These are phyloP conservation scores for Deroptyus accipitrinus DNA, from an alignment of 2,113 vertebrate species.

Conservation along the genomic window DNA sequence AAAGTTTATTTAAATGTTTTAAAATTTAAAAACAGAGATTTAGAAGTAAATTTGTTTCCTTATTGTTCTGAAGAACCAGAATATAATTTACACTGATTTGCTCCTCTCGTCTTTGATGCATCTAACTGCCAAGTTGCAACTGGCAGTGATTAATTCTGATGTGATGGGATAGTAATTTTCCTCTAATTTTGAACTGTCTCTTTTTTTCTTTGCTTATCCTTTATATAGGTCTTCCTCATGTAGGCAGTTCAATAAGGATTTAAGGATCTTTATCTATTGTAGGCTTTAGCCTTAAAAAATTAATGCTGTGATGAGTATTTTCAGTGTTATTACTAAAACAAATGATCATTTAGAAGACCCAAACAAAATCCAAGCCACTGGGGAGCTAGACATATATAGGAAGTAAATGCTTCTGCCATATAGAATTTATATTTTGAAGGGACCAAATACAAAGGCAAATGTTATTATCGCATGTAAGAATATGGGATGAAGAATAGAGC, in stretches of 20 bases:
- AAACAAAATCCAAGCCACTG: neutral
- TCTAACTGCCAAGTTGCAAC: neutral
- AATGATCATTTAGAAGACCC: neutral
- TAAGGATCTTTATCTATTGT: neutral
- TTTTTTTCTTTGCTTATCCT: neutral
- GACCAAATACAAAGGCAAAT: neutral
- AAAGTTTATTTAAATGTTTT: neutral
- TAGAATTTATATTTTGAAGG: neutral
- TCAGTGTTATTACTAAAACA: neutral
- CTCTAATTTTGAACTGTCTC: neutral
- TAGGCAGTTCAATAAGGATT: neutral
- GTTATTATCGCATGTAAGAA: conserved; percentile 12
- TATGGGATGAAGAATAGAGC: conserved; percentile 2
- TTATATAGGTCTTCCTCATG: neutral
- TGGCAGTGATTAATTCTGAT: neutral
- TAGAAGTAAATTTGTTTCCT: neutral
- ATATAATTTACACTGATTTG: neutral
- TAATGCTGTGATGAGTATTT: neutral
- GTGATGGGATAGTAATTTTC: neutral
- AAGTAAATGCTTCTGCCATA: neutral
- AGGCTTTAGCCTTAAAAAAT: neutral
- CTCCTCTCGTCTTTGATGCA: neutral
- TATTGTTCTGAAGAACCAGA: neutral
- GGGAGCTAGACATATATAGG: neutral
- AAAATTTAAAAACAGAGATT: neutral